Base-by-base conservation (phyloP, 1,140 invertebrate genomes). In the Radopholus similis region DNA sequence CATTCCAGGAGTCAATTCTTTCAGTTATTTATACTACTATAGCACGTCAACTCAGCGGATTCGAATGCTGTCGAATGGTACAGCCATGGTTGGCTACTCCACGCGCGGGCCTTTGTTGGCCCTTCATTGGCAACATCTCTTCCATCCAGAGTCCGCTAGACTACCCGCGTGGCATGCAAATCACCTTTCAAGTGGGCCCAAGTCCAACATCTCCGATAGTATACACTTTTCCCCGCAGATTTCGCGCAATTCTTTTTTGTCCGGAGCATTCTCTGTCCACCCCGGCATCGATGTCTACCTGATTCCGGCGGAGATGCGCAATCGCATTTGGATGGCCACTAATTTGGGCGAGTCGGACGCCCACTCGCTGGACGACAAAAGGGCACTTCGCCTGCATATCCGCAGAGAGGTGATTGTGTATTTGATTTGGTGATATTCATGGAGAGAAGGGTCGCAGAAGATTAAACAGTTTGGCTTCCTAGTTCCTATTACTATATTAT, bases 61-160 rank as follows among this genome's bases (percentile, higher is more conserved):
- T 30, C 47, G 67, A 69, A n/a, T 69, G 67, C 47, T 69, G 67
- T 62, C 42, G 21, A 35, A 62, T 62, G 59, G 59, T 62, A 11
- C 59, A 49, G 9, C 59, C 59, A 47, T 62, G 59, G 59, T 15
- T 62, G 32, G 59, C 59, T 5, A 62, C 59, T 9, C 38, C 21
- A 9, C 26, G 38, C 32, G 59, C 40, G 21, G 59, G 59, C 34
- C 40, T 62, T 62, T 62, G 59, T 49, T 62, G 59, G 59, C 59
- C 59, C 49, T 62, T 62, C 32, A 28, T 62, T 26, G 59, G 18
- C 30, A 62, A 62, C 30, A 18, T 42, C 11, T 62, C 59, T 9
- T 51, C 40, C 15, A 1, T 62, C 0, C 59, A 62, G 47, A 62
- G 21, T 28, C 59, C 59, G 34, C n/a, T 62, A 28, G 59, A 62